phyloP scores from a whole-genome alignment of 2,797 vertebrate genomes.

The Gallinago stenura region DNA sequence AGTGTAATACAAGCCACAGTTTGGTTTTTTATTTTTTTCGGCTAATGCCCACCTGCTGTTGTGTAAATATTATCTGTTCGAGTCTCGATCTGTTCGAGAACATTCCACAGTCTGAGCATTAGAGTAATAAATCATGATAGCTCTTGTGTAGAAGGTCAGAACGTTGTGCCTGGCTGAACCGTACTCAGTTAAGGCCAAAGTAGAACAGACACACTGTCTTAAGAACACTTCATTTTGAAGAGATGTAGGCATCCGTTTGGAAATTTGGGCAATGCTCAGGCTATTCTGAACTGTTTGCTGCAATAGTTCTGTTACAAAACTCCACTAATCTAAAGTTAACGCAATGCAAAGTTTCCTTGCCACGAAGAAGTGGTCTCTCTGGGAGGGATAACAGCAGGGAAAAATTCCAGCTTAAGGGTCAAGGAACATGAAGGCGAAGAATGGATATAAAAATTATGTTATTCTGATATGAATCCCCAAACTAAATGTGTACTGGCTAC shows the following conservation, averaged over 20 bases:
- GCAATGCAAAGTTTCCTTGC: neutral
- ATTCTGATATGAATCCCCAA: neutral
- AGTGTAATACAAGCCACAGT: neutral
- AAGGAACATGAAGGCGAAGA: neutral
- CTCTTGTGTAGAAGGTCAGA: neutral
- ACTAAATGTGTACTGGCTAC: neutral
- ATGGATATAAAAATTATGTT: neutral
- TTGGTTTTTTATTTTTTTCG: neutral
- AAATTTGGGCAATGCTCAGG: neutral
- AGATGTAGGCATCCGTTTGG: neutral
- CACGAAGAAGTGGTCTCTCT: neutral
- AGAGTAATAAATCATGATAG: neutral
- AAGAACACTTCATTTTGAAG: neutral
- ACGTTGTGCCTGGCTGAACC: neutral
- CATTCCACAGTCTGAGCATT: neutral
- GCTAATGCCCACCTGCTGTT: neutral
- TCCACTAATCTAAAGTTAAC: neutral
- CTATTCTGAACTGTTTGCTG: neutral
- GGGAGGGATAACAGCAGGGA: neutral
- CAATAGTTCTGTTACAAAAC: neutral
- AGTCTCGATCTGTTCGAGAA: too few relatives aligned
- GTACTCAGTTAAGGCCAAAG: neutral
- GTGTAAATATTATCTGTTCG: neutral
- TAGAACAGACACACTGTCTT: neutral
- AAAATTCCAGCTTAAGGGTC: neutral